Base-by-base conservation (phyloP, 37 sponge, comb jelly and placozoan genomes). In the Halichondria panicea region DNA sequence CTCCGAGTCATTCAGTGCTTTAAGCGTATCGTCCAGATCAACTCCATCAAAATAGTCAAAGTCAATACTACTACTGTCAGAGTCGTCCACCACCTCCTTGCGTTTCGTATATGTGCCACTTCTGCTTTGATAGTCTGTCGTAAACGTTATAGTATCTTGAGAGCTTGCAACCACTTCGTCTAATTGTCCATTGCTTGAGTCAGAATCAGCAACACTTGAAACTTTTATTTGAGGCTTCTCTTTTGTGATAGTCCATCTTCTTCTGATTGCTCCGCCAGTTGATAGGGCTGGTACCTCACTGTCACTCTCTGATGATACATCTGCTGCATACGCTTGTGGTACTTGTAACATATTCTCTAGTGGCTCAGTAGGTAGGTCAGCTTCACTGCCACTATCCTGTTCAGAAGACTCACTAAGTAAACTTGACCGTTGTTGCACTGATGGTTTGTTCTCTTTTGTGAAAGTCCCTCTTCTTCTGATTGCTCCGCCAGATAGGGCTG, bases 391-490 rank as follows among this genome's bases (percentile, higher is more conserved):
- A 52, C 38, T 30, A 43, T 4, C 6, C 27, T 35, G 39, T 36
- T 32, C 38, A 32, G 30, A 36, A 64, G 31, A n/a, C n/a, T n/a
- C n/a, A n/a, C n/a, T n/a, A n/a, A 36, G 38, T 64, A 22, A 36
- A 39, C 39, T 9, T 31, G 30, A 6, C 9, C 65, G 5, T 28
- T 19, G 9, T 8, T 4, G 6, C 37, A 31, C 8, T 32, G 34
- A 9, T 30, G 25, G 50, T 7, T 22, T 43, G 70, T 46, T 4
- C 27, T 43, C 44, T n/a, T 68, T 71, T 0, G 75, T 74, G 41
- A 74, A 74, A 36, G 75, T 74, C 2, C 75, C 75, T 59, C 61
- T 74, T 42, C 75, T 74, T 31, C 59, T 74, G 8, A 74, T 36
- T 39, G 15, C 41, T 4, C n/a, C 59, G 25, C 2, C 30, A 18